A percentile compares a stretch with the other conserved stretches of the same genome.
These are phyloP conservation scores for Papilio machaon DNA, from an alignment of 1,140 invertebrate species.

Conservation along the genomic window DNA sequence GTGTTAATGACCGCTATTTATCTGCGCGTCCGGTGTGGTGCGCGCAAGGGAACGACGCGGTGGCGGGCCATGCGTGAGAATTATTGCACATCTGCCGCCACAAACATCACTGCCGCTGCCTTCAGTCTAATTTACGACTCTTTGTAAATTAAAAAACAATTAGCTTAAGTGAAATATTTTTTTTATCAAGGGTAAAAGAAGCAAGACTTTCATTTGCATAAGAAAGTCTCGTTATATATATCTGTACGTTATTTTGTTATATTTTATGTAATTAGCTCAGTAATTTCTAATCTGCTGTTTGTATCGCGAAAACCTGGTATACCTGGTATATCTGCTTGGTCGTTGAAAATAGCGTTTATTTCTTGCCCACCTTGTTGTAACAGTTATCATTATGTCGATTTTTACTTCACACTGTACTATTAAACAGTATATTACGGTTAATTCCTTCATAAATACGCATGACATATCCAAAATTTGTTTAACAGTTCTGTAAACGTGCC, in stretches of 20 bases:
- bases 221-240: neutral
- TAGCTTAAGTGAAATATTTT: constrained; percentile 1
- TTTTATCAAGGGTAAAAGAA: neutral
- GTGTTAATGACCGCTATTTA: constrained; percentile 65
- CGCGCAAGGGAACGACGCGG: neutral
- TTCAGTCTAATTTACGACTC: constrained; percentile 13
- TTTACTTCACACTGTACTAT: no score
- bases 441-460: neutral
- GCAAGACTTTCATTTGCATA: neutral
- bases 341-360: no score
- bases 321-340: no score
- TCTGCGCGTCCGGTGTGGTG: constrained; percentile 41
- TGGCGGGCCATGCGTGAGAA: constrained; percentile 42
- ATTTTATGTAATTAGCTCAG: neutral
- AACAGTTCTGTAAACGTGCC: neutral
- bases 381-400: no score
- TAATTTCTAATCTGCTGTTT: neutral
- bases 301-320: no score
- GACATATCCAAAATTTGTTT: neutral
- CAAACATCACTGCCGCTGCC: constrained; percentile 21
- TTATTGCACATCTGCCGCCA: constrained; percentile 43
- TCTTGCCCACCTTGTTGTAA: no score
- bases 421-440: neutral
- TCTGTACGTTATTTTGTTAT: no score
- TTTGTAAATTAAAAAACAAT: constrained; percentile 27